A percentile compares a stretch with the other conserved stretches of the same genome.
Evolutionary conservation across 2,888 invertebrate species (phyloP).

Genomic region (Suillia variegata): DNA sequence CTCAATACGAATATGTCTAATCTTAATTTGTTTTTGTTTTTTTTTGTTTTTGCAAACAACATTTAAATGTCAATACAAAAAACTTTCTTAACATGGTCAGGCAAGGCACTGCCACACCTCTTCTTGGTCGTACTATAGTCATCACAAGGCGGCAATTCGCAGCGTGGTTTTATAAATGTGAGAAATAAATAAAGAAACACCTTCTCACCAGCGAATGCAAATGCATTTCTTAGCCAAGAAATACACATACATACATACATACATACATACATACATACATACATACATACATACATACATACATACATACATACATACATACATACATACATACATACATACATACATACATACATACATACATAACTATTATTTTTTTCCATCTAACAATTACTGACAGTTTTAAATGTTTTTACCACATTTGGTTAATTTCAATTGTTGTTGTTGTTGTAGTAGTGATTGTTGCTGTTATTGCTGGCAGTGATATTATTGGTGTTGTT

Average conservation of each 20-base stretch:
- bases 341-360: not conserved
- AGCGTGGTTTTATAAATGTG: too few relatives aligned
- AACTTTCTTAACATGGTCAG: too few relatives aligned
- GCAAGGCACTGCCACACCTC: too few relatives aligned
- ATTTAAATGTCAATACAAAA: too few relatives aligned
- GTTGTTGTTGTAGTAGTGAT: conserved; percentile 19
- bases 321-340: not conserved
- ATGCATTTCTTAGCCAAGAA: not conserved
- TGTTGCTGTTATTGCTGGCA: not conserved
- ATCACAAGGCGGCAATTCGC: too few relatives aligned
- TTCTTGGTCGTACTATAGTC: too few relatives aligned
- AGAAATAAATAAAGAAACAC: too few relatives aligned
- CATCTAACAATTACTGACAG: conserved; percentile 36
- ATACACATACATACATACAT: not conserved
- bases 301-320: conserved; percentile 7
- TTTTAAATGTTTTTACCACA: conserved; percentile 42
- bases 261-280: not conserved
- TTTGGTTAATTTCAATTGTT: conserved; percentile 41
- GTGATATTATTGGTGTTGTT: too few relatives aligned
- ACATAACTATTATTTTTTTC: conserved; percentile 1
- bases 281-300: not conserved
- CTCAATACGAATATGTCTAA: too few relatives aligned
- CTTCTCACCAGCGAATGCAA: too few relatives aligned
- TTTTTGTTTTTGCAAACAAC: too few relatives aligned
- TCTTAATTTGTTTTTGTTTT: too few relatives aligned